Conservation (phyloP, 2,113 vertebrate genomes). For the Dissostichus mawsoni region DNA sequence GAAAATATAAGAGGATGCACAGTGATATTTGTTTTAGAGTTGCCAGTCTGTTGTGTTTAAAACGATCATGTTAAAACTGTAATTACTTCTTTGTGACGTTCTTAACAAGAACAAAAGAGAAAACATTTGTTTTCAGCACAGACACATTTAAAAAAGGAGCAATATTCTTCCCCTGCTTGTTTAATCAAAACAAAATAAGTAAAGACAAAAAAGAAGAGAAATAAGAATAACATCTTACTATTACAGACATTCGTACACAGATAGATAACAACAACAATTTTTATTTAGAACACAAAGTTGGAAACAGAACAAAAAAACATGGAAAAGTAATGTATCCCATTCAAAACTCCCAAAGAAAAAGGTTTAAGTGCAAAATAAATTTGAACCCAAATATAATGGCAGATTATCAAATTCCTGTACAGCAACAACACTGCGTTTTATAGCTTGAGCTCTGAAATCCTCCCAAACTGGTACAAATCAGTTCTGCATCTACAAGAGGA, state of each 20-base stretch:
- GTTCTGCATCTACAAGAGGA: slow-evolving; percentile 41
- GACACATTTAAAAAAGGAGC: background rate
- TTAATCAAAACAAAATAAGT: background rate
- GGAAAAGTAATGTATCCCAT: slow-evolving; percentile 21
- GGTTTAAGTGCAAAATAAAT: slow-evolving; percentile 60
- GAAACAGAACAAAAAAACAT: slow-evolving; percentile 53
- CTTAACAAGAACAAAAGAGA: background rate
- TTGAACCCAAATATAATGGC: slow-evolving; percentile 55
- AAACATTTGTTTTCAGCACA: background rate
- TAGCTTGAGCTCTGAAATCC: slow-evolving; percentile 57
- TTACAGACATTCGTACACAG: slow-evolving; percentile 8
- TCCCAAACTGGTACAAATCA: slow-evolving; percentile 40
- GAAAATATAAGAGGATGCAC: slow-evolving; percentile 74
- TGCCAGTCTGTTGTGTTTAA: slow-evolving; percentile 1
- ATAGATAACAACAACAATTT: slow-evolving; percentile 68
- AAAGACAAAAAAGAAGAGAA: background rate
- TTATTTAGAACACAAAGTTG: slow-evolving; percentile 71
- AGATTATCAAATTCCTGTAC: slow-evolving; percentile 52
- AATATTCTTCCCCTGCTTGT: background rate
- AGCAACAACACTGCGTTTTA: slow-evolving; percentile 52
- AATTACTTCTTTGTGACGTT: background rate
- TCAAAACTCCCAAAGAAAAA: slow-evolving; percentile 29
- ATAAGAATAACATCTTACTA: background rate
- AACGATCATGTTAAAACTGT: background rate
- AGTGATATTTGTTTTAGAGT: slow-evolving; percentile 33